These are phyloP conservation scores for Centroberyx gerrardi DNA, from an alignment of 2,797 vertebrate species.

Conservation along the genomic window DNA sequence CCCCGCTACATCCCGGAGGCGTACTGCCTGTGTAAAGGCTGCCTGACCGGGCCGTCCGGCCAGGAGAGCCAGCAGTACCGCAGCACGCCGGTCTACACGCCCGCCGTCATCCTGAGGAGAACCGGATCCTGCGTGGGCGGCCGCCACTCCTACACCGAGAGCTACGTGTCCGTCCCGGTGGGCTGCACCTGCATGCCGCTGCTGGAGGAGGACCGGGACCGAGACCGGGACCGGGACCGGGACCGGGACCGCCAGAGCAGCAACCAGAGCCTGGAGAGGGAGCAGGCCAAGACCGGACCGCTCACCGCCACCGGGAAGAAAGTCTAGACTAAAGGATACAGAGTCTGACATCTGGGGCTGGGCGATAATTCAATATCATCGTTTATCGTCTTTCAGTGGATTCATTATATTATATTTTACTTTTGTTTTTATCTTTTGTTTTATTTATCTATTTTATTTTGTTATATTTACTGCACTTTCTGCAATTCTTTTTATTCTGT, in stretches of 20 bases:
- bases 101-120: slow-evolving; percentile 90
- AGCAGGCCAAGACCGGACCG: slow-evolving; percentile 69
- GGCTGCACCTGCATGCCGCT: slow-evolving; percentile 94
- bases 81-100: slow-evolving; percentile 91
- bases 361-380: no score
- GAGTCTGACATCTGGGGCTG: neutral
- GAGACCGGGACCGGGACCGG: slow-evolving; percentile 68
- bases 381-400: no score
- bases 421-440: no score
- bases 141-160: slow-evolving; percentile 90
- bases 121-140: slow-evolving; percentile 87
- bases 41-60: slow-evolving; percentile 86
- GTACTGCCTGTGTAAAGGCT: slow-evolving; percentile 94
- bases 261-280: slow-evolving; percentile 60
- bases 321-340: slow-evolving; percentile 14
- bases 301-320: slow-evolving; percentile 68
- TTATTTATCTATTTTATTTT: no score
- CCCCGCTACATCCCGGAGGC: slow-evolving; percentile 95
- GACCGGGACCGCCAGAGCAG: slow-evolving; percentile 68
- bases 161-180: slow-evolving; percentile 91
- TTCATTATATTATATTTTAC: no score
- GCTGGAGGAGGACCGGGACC: slow-evolving; percentile 74
- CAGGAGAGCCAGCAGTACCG: slow-evolving; percentile 89
- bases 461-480: no score
- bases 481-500: no score